Conservation (phyloP, 2,797 vertebrate species). For the Chelonia mydas region DNA sequence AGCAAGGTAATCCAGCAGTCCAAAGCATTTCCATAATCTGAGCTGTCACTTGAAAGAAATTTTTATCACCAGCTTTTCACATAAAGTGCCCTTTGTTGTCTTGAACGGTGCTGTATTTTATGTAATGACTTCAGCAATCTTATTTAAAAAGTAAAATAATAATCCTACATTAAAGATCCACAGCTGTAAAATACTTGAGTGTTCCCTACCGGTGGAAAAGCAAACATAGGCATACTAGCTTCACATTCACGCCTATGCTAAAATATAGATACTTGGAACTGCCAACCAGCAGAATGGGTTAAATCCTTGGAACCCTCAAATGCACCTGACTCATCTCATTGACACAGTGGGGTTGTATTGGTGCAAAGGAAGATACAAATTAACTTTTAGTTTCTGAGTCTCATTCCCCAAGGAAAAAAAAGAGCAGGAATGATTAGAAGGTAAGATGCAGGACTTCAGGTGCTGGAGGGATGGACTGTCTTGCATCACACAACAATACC, state of each 20-base stretch:
- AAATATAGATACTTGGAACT: background rate
- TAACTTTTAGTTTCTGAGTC: background rate
- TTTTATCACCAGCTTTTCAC: background rate
- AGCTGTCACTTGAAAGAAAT: conserved; percentile 14
- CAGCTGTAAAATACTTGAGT: accelerated
- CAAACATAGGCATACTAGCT: background rate
- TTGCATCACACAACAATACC: background rate
- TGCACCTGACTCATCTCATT: background rate
- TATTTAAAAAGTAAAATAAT: background rate
- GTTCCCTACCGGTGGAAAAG: background rate
- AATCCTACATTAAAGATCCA: background rate
- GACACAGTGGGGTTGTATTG: background rate
- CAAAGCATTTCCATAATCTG: background rate
- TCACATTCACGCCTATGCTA: accelerated
- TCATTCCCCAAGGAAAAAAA: background rate
- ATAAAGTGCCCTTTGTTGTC: conserved; percentile 5
- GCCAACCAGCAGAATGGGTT: accelerated
- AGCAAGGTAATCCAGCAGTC: background rate
- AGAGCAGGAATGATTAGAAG: background rate
- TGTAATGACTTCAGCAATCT: accelerated
- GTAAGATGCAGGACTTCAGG: background rate
- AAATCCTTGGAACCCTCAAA: background rate
- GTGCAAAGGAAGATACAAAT: background rate
- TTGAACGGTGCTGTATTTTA: background rate
- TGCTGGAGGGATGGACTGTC: background rate